Evolutionary conservation across 2,113 vertebrate genomes (phyloP), one percentile per base, ranked within the genome.

Genomic region (Alethe castanea): DNA sequence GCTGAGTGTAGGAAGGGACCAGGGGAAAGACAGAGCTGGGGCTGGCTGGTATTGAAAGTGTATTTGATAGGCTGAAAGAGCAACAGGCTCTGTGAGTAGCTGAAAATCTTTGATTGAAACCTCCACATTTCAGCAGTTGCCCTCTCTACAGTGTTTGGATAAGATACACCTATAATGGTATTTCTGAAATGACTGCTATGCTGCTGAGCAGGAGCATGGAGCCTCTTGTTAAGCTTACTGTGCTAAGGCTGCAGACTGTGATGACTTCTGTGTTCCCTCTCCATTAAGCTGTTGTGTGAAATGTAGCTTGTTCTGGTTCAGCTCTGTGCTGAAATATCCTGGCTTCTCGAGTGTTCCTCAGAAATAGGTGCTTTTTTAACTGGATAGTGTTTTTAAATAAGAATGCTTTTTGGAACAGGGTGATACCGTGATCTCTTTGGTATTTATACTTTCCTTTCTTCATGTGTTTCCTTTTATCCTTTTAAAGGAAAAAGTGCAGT

Each of bases 1-100:
- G 45, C 44, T 59, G 36, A 31, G 22, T 56, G 57, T 40, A n/a
- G 70, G 57, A 85, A 71, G 19, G 35, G 24, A 23, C 24, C 22
- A 19, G 65, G 52, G 54, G 47, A 16, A 44, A 40, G 66, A 53
- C 36, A 48, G 60, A 83, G 18, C 23, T 50, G 77, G 42, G 35
- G 3, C 38, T 93, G 71, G 1, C 25, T 65, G 80, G 14, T 23
- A 2, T 6, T 74, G n/a, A 23, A 40, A 47, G 12, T 0, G 0
- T 2, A 22, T 60, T 47, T 52, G 38, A 9, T 60, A 35, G 52
- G 12, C 19, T 85, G 28, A n/a, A 72, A 48, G 36, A 88, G 66
- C 35, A 72, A 1, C 0, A 13, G 61, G 8, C 0, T 0, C 73
- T 56, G 5, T 31, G 60, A 29, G 24, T 28, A 74, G 48, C 36